These are phyloP conservation scores for Nerophis ophidion DNA, from an alignment of 2,113 vertebrate species.

Conservation along the genomic window DNA sequence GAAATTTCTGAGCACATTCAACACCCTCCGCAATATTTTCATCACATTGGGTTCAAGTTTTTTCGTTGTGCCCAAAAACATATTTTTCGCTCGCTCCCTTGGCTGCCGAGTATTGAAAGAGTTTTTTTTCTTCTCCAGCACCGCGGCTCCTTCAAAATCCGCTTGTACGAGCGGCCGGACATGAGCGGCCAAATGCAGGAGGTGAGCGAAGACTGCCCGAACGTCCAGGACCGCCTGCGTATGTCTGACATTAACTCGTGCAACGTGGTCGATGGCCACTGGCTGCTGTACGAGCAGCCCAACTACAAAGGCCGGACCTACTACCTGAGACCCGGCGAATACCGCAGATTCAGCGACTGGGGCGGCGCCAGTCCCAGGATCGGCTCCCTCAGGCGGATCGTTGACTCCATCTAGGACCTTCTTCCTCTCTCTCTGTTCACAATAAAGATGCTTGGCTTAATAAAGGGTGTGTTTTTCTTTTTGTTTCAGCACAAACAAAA, in stretches of 20 bases:
- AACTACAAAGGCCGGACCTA: conserved; percentile 56
- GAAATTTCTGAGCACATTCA: too few relatives aligned
- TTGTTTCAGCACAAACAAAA: neutral
- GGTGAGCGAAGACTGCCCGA: conserved; percentile 61
- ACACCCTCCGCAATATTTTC: too few relatives aligned
- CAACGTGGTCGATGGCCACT: conserved; percentile 65
- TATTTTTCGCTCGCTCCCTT: too few relatives aligned
- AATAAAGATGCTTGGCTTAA: conserved; percentile 47
- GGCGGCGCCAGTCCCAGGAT: conserved; percentile 44
- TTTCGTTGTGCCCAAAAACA: too few relatives aligned
- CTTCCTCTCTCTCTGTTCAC: conserved; percentile 25
- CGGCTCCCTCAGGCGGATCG: conserved; percentile 56
- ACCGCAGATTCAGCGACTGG: conserved; percentile 54
- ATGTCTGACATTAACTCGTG: conserved; percentile 66
- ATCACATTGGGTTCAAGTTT: too few relatives aligned
- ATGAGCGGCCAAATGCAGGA: conserved; percentile 66
- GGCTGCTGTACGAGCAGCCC: conserved; percentile 66
- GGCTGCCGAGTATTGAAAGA: neutral
- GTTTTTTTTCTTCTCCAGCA: conserved; percentile 37
- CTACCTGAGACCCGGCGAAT: conserved; percentile 60
- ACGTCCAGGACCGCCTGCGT: conserved; percentile 55
- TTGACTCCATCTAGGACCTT: conserved; percentile 45
- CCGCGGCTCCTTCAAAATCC: conserved; percentile 58
- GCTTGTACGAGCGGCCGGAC: conserved; percentile 61
- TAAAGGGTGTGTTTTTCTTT: conserved; percentile 6